Conservation (phyloP, 2,797 vertebrate species). For the Lacerta viridis region DNA sequence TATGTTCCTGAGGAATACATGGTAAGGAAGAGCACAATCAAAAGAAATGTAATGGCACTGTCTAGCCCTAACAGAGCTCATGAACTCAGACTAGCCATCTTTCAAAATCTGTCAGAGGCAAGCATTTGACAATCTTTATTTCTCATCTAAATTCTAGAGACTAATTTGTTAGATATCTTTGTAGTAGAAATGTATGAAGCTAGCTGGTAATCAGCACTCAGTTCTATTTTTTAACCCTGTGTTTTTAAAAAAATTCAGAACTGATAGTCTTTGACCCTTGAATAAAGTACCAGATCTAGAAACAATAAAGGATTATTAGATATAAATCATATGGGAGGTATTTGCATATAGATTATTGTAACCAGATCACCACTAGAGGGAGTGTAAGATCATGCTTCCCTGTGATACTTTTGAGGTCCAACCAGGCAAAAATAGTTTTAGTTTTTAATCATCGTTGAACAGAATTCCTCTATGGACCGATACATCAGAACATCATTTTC, state of each 20-base stretch:
- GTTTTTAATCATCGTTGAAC: not conserved
- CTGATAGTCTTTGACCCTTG: slow-evolving; percentile 35
- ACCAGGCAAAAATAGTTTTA: not conserved
- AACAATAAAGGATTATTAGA: not conserved
- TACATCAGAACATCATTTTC: not conserved
- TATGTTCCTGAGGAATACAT: too few species aligned
- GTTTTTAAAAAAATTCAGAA: not conserved
- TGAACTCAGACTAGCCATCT: slow-evolving; percentile 52
- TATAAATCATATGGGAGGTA: slow-evolving; percentile 24
- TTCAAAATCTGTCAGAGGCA: slow-evolving; percentile 55
- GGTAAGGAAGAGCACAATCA: slow-evolving; percentile 35
- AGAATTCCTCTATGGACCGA: not conserved
- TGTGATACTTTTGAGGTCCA: not conserved
- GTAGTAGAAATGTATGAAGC: slow-evolving; percentile 33
- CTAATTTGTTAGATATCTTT: slow-evolving; percentile 21
- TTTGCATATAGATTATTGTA: slow-evolving; percentile 20
- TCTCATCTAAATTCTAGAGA: slow-evolving; percentile 42
- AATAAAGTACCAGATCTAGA: slow-evolving; percentile 29
- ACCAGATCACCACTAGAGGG: slow-evolving; percentile 15
- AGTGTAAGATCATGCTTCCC: slow-evolving; percentile 18
- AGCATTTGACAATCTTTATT: slow-evolving; percentile 34
- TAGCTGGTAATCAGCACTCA: slow-evolving; percentile 7
- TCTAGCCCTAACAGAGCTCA: slow-evolving; percentile 38
- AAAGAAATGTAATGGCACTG: slow-evolving; percentile 39
- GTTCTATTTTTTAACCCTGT: not conserved